Conservation (phyloP, 2,797 vertebrate species). For the Menidia menidia region DNA sequence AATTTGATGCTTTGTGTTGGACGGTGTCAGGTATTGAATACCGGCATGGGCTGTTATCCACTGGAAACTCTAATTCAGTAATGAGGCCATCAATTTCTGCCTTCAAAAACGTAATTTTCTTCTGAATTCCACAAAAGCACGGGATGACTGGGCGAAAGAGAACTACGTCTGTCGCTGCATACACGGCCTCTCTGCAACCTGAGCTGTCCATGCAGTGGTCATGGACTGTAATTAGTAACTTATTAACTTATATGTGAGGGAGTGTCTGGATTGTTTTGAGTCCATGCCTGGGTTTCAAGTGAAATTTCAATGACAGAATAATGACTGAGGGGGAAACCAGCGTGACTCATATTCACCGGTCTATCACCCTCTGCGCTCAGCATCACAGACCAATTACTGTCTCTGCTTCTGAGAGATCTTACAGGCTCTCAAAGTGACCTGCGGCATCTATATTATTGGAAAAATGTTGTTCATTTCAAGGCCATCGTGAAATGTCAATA, state of each 20-base stretch:
- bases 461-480: too few species aligned
- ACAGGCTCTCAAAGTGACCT: slow-evolving; percentile 19
- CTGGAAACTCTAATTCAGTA: slow-evolving; percentile 15
- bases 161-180: slow-evolving; percentile 25
- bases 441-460: background rate
- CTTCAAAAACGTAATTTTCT: slow-evolving; percentile 19
- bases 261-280: slow-evolving; percentile 66
- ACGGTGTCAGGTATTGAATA: slow-evolving; percentile 34
- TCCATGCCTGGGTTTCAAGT: slow-evolving; percentile 44
- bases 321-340: slow-evolving; percentile 70
- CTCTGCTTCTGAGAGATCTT: slow-evolving; percentile 45
- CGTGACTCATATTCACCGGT: slow-evolving; percentile 71
- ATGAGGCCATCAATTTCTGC: slow-evolving; percentile 16
- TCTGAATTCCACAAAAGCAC: slow-evolving; percentile 29
- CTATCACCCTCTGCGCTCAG: slow-evolving; percentile 58
- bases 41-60: slow-evolving; percentile 17
- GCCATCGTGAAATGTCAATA: too few species aligned
- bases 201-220: slow-evolving; percentile 35
- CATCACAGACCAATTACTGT: slow-evolving; percentile 59
- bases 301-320: slow-evolving; percentile 70
- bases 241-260: slow-evolving; percentile 61
- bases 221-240: slow-evolving; percentile 57
- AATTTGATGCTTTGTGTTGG: slow-evolving; percentile 21
- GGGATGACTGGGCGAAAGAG: slow-evolving; percentile 1
- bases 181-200: slow-evolving; percentile 35